Base-by-base conservation (phyloP, 2,113 vertebrate species). In the Mesembrinibis cayennensis region DNA sequence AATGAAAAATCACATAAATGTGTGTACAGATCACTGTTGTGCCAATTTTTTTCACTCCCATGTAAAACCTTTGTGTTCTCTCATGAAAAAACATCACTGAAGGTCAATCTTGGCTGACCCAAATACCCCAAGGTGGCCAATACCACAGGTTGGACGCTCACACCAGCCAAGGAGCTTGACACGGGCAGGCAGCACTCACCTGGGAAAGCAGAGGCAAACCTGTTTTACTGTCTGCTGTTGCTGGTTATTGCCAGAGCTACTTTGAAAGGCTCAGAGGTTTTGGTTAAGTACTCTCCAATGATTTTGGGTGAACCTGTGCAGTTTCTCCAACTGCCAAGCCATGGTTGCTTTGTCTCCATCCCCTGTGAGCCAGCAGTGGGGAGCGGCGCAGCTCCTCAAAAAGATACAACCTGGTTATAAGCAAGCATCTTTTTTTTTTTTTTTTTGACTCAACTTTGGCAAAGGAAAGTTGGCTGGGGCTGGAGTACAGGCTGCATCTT, bases 121-220 rank as follows among this genome's bases (percentile, higher is more conserved):
- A 30, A 40, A 11, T 12, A 17, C 7, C 69, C n/a, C 32, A 20
- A 9, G 40, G 49, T 56, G 61, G 27, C 50, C 62, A 42, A 2
- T 7, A 6, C 10, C 29, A 26, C 29, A 30, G 47, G 15, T 8
- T 1, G 0, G 26, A 36, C 79, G 20, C 25, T 66, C 50, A 44
- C 17, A 23, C 26, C 36, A 67, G 22, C 73, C 50, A 50, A 61
- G 65, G 42, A 40, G 21, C 29, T 34, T 47, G 25, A 3, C 10
- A 17, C 0, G 0, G 30, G 55, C 32, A 25, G 30, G 44, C 1
- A 8, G 16, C 13, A 27, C 3, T 11, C 14, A 9, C 10, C 2
- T 0, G 3, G 70, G 32, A 55, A 45, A 67, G 69, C 55, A 67
- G 47, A 87, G 27, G 3, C 15, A 90, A 73, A 70, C 18, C 0